Conservation (phyloP, 2,888 invertebrate genomes). For the Eupithecia centaureata region DNA sequence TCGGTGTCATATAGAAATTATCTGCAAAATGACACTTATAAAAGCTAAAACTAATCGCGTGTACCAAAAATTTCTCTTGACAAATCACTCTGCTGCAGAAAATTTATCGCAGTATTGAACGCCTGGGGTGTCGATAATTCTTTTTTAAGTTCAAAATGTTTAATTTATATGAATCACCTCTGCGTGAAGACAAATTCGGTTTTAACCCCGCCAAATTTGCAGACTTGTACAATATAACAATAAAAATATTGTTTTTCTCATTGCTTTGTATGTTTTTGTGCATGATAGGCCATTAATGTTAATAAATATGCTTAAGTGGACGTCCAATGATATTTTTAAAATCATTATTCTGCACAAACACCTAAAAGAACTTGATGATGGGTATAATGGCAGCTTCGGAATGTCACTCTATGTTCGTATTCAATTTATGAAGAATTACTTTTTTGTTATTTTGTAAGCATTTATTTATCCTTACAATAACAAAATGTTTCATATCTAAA, state of each 20-base stretch:
- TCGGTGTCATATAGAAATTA: constrained; percentile 66
- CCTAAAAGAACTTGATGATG: constrained; percentile 27
- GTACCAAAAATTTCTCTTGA: constrained; percentile 48
- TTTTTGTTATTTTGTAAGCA: constrained; percentile 13
- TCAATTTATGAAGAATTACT: constrained; percentile 19
- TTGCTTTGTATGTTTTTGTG: constrained; percentile 40
- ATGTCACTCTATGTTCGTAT: constrained; percentile 34
- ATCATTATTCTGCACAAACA: constrained; percentile 23
- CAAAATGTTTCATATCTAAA: not conserved
- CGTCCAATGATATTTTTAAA: constrained; percentile 37
- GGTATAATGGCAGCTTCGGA: constrained; percentile 25
- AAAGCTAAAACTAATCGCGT: constrained; percentile 54
- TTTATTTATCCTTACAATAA: not conserved
- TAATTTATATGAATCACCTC: constrained; percentile 53
- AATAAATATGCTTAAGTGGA: constrained; percentile 42
- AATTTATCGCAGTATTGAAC: constrained; percentile 37
- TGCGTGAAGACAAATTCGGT: constrained; percentile 48
- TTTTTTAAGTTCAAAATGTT: constrained; percentile 37
- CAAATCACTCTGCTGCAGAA: constrained; percentile 46
- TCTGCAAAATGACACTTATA: constrained; percentile 48
- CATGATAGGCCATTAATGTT: constrained; percentile 40
- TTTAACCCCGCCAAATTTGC: constrained; percentile 52
- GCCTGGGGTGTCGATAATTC: constrained; percentile 32
- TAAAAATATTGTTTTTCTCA: constrained; percentile 49
- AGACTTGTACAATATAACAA: constrained; percentile 46